These are phyloP conservation scores for Brachypterus glaber DNA, from an alignment of 2,888 invertebrate genomes.

Conservation along the genomic window DNA sequence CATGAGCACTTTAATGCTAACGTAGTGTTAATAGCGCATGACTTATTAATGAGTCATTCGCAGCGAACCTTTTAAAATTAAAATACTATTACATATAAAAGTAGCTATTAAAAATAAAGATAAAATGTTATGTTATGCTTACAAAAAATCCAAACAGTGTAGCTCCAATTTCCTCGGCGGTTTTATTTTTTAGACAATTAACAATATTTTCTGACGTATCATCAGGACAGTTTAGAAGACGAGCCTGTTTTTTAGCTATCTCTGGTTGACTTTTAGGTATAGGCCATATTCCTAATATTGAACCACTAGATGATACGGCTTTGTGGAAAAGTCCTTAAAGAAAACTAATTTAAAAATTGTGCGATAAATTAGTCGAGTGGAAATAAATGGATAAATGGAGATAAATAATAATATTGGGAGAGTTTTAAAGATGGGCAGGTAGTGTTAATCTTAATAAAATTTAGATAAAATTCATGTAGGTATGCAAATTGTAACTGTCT, in stretches of 20 bases:
- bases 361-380: no score
- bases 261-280: constrained; percentile 45
- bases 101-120: constrained; percentile 16
- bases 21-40: no score
- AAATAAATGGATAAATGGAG: no score
- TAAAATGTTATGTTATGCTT: constrained; percentile 16
- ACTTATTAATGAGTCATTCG: no score
- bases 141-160: constrained; percentile 43
- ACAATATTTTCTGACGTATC: constrained; percentile 45
- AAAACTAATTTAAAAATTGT: constrained; percentile 1
- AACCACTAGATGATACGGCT: constrained; percentile 57
- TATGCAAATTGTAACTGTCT: no score
- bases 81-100: no score
- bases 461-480: no score
- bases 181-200: constrained; percentile 48
- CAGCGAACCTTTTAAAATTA: no score
- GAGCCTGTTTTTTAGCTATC: constrained; percentile 52
- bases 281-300: constrained; percentile 45
- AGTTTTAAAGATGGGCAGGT: no score
- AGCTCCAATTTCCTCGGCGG: constrained; percentile 40
- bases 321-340: constrained; percentile 55
- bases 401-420: no score
- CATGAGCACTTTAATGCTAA: no score
- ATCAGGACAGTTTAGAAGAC: constrained; percentile 48
- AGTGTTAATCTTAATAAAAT: no score